Evolutionary conservation across 2,888 invertebrate species (phyloP).

Genomic region (Eurytoma adleriae): DNA sequence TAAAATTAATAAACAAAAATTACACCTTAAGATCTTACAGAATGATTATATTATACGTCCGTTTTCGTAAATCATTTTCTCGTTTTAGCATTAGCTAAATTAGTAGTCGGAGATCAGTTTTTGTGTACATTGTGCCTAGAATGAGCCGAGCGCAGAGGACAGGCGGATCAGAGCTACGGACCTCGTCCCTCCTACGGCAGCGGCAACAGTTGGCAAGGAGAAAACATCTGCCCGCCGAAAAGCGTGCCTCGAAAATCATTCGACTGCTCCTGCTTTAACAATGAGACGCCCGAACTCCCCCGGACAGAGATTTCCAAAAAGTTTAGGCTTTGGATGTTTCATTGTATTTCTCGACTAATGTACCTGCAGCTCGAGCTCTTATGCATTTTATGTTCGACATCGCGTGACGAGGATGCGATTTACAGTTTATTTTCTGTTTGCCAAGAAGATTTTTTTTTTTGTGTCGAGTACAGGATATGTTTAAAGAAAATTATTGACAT

Average conservation of each 20-base stretch:
- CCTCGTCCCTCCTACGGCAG: conserved; percentile 58
- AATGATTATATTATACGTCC: too few species aligned
- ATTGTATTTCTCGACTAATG: background rate
- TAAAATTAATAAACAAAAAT: too few species aligned
- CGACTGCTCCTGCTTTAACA: conserved; percentile 9
- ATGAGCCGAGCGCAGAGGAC: too few species aligned
- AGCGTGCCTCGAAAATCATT: conserved; percentile 66
- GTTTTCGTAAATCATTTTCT: too few species aligned
- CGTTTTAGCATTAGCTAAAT: conserved; percentile 10
- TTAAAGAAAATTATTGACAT: too few species aligned
- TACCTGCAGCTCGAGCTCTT: conserved; percentile 3
- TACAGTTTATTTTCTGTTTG: background rate
- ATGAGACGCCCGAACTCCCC: background rate
- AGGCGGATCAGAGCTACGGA: conserved; percentile 45
- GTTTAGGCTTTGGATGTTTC: background rate
- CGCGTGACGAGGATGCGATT: background rate
- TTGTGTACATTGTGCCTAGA: background rate
- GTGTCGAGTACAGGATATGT: background rate
- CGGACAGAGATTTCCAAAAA: conserved; percentile 37
- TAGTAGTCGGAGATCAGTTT: background rate
- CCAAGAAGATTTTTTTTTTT: too few species aligned
- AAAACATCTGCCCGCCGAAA: conserved; percentile 72
- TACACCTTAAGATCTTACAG: too few species aligned
- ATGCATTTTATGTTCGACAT: background rate
- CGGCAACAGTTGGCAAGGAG: conserved; percentile 73